These are phyloP conservation scores for Craniophora ligustri DNA, from an alignment of 2,888 invertebrate species.

Conservation along the genomic window DNA sequence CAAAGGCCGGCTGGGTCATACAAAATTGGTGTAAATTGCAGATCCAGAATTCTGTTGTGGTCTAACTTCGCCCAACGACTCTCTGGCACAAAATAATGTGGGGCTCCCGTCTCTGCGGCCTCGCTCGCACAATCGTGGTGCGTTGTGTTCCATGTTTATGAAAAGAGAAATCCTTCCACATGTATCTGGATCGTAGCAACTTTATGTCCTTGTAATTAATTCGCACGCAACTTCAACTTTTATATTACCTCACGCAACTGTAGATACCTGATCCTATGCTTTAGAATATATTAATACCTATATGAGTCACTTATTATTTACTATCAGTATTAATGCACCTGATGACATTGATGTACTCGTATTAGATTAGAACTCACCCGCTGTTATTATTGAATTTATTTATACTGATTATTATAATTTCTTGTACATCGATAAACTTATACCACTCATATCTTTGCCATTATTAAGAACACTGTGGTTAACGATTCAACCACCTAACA, in stretches of 20 bases:
- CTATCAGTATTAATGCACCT: slow-evolving; percentile 61
- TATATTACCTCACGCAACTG: slow-evolving; percentile 65
- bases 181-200: slow-evolving; percentile 63
- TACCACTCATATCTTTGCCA: slow-evolving; percentile 20
- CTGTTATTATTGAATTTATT: slow-evolving; percentile 28
- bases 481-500: slow-evolving; percentile 26
- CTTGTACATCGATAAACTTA: slow-evolving; percentile 12
- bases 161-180: slow-evolving; percentile 83
- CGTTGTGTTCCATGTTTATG: slow-evolving; percentile 88
- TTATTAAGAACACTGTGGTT: slow-evolving; percentile 24
- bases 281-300: slow-evolving; percentile 57
- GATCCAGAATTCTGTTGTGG: slow-evolving; percentile 97
- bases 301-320: slow-evolving; percentile 53
- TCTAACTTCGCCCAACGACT: slow-evolving; percentile 93
- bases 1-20: slow-evolving; percentile 43
- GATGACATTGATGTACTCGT: slow-evolving; percentile 56
- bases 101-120: slow-evolving; percentile 86
- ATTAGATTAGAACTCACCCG: slow-evolving; percentile 46
- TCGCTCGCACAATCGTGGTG: slow-evolving; percentile 90
- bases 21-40: slow-evolving; percentile 89
- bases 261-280: slow-evolving; percentile 68
- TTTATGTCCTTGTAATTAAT: slow-evolving; percentile 69
- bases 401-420: slow-evolving; percentile 19
- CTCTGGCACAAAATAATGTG: slow-evolving; percentile 90
- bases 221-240: slow-evolving; percentile 68